Evolutionary conservation across 2,113 vertebrate genomes (phyloP).

Genomic region (Egretta garzetta): DNA sequence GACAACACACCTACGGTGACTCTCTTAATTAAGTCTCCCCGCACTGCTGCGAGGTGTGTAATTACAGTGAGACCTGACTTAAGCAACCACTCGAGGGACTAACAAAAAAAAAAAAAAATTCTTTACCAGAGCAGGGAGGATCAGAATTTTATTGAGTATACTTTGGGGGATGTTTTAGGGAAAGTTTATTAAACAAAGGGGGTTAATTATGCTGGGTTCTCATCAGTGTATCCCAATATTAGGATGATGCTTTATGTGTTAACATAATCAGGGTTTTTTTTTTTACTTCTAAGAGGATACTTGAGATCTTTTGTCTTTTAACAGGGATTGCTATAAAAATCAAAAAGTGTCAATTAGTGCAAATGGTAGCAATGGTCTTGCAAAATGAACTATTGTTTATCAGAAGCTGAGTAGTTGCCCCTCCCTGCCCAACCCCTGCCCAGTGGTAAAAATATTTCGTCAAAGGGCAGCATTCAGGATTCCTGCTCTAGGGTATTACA

Average conservation of each 20-base stretch:
- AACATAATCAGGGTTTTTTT: not conserved
- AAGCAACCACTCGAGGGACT: conserved; percentile 38
- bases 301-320: not conserved
- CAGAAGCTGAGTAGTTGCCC: not conserved
- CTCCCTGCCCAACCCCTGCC: not conserved
- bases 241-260: not conserved
- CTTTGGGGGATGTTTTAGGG: not conserved
- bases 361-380: not conserved
- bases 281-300: not conserved
- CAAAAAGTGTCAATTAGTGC: not conserved
- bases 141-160: not conserved
- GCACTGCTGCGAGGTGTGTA: conserved; percentile 51
- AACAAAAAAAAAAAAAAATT: not conserved
- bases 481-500: not conserved
- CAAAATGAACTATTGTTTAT: not conserved
- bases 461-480: not conserved
- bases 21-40: conserved; percentile 63
- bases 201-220: not conserved
- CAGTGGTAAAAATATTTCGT: not conserved
- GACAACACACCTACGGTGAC: conserved; percentile 26
- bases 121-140: conserved; percentile 6
- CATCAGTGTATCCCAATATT: not conserved
- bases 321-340: not conserved
- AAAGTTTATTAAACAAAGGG: not conserved
- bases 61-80: conserved; percentile 61